Evolutionary conservation across 2,888 invertebrate genomes (phyloP), one percentile per base, ranked within the genome.

Genomic region (Aleiodes alternator): DNA sequence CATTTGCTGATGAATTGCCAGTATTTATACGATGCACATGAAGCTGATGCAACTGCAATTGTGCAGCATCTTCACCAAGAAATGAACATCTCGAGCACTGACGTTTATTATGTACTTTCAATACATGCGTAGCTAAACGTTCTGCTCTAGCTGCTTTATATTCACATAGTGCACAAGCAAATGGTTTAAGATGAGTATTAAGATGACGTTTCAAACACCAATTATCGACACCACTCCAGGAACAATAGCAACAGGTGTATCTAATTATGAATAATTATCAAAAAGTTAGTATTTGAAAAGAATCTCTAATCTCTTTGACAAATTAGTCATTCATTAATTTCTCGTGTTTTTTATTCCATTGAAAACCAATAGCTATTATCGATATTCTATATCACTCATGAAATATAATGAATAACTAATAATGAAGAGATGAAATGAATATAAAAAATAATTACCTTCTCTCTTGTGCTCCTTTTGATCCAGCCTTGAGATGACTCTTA

Each of bases 141-240:
- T 97, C 97, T 66, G 96, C 96, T 82, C 97, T 93, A 74, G 97
- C 97, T 76, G 97, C 97, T 91, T 97, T 97, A 91, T 97, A 97
- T 90, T 97, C 97, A 90, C 97, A 97, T 72, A 97, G 92, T 83
- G 95, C 94, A 90, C 97, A 97, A 73, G 96, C 94, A 90, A 96
- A 97, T 59, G 97, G 97, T 90, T 97, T 97, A 87, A 97, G 92
- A 90, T 97, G 97, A 50, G 97, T 97, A 91, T 97, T 97, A 85
- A 97, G 92, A 89, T 97, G 97, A 64, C 97, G 93, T 90, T 97
- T 97, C 77, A 97, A 91, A 85, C 97, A 97, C 97, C 97, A 97
- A 89, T 97, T 97, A 90, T 97, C 97, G 74, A 96, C 96, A 29
- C 97, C 97, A 53, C 96, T 95, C 97, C 97, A 97, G 29, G 96